Evolutionary conservation across 1,140 invertebrate species (phyloP).

Genomic region (Caerostris darwini): DNA sequence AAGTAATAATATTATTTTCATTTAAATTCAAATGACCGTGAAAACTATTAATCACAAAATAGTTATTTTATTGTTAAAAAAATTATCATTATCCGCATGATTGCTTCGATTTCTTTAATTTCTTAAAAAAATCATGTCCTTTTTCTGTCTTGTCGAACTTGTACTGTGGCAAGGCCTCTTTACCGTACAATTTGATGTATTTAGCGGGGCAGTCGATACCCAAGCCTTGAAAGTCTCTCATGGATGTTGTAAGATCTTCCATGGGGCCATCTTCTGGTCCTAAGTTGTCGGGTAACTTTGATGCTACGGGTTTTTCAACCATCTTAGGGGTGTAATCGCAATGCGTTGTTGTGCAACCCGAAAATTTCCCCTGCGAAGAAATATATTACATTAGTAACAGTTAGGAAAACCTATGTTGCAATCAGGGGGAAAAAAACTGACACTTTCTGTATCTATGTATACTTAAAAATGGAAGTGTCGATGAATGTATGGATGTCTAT

Average conservation of each 20-base stretch:
- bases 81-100: neutral
- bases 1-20: no score
- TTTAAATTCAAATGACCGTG: neutral
- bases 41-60: neutral
- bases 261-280: neutral
- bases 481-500: no score
- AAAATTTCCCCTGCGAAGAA: constrained; percentile 41
- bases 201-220: constrained; percentile 56
- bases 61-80: neutral
- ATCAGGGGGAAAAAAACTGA: no score
- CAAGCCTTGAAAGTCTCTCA: constrained; percentile 52
- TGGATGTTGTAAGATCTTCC: constrained; percentile 41
- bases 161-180: constrained; percentile 61
- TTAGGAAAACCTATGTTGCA: no score
- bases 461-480: no score
- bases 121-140: constrained; percentile 62
- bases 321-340: constrained; percentile 49
- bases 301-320: neutral
- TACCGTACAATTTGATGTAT: constrained; percentile 63
- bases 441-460: no score
- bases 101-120: constrained; percentile 1
- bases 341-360: constrained; percentile 26
- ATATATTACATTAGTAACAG: no score
- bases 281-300: constrained; percentile 35
- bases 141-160: constrained; percentile 54